Conservation (phyloP, 2,797 vertebrate species). For the Sciurus vulgaris region DNA sequence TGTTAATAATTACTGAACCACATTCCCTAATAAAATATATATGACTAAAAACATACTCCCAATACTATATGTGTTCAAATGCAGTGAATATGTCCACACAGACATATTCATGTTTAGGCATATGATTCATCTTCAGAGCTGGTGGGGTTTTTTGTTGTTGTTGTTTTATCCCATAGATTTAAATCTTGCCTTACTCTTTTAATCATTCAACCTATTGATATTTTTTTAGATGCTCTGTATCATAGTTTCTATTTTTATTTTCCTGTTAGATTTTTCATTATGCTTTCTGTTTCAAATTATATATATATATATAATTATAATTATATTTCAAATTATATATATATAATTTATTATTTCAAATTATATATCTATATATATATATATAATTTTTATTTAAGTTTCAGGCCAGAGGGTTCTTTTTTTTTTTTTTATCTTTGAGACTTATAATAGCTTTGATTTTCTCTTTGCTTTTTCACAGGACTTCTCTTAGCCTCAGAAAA, state of each 20-base stretch:
- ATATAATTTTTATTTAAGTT: background rate
- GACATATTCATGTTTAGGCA: background rate
- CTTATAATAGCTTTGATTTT: conserved; percentile 16
- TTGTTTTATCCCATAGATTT: background rate
- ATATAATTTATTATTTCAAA: background rate
- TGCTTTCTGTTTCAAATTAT: background rate
- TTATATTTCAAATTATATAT: too few relatives aligned
- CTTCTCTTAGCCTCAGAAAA: background rate
- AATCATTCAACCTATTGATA: background rate
- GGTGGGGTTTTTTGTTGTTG: background rate
- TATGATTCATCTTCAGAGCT: background rate
- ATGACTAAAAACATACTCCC: background rate
- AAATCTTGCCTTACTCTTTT: background rate
- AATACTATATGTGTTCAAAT: background rate
- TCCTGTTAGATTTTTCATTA: background rate
- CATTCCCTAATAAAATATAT: background rate
- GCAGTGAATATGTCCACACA: background rate
- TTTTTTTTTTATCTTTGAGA: background rate
- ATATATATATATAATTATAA: background rate
- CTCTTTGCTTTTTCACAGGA: background rate
- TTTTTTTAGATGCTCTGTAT: background rate
- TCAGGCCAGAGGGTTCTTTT: background rate
- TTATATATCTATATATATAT: too few relatives aligned
- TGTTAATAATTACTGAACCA: background rate
- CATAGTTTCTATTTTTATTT: conserved; percentile 52